phyloP scores from a whole-genome alignment of 2,888 invertebrate genomes.

The Drosophila sordidapex region DNA sequence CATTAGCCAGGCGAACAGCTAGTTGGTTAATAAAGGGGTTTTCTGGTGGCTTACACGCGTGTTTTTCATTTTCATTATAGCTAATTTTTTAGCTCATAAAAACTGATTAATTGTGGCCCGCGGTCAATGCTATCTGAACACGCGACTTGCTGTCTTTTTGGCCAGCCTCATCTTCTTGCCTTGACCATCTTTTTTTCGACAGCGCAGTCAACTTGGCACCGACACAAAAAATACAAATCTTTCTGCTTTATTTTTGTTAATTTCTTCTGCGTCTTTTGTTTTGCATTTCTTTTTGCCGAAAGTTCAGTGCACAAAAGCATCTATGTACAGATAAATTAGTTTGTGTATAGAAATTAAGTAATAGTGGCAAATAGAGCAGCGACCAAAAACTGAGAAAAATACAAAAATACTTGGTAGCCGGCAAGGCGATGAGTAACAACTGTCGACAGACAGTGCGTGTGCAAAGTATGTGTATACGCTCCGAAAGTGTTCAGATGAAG shows the following conservation, averaged over 20 bases:
- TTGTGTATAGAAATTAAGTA: constrained; percentile 63
- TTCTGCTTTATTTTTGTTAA: constrained; percentile 17
- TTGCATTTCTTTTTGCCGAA: constrained; percentile 10
- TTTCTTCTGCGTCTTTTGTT: constrained; percentile 2
- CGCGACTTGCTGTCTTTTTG: constrained; percentile 41
- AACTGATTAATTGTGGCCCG: constrained; percentile 68
- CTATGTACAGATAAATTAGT: background rate
- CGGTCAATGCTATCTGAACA: constrained; percentile 73
- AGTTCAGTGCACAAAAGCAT: constrained; percentile 63
- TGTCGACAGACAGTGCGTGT: constrained; percentile 46
- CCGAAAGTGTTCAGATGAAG: background rate
- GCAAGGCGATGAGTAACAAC: constrained; percentile 67
- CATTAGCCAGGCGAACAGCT: constrained; percentile 14
- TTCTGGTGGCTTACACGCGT: background rate
- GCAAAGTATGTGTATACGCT: constrained; percentile 28
- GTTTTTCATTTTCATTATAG: constrained; percentile 47
- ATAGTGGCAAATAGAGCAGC: constrained; percentile 51
- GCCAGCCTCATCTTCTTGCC: constrained; percentile 36
- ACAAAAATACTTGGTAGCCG: constrained; percentile 52
- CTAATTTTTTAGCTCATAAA: constrained; percentile 64
- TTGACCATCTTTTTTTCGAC: constrained; percentile 56
- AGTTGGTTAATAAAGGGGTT: background rate
- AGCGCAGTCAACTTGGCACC: constrained; percentile 68
- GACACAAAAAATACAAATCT: constrained; percentile 41
- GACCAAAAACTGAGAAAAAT: constrained; percentile 15